phyloP scores from a whole-genome alignment of 2,888 invertebrate species.

The Orchesellides sinensis region DNA sequence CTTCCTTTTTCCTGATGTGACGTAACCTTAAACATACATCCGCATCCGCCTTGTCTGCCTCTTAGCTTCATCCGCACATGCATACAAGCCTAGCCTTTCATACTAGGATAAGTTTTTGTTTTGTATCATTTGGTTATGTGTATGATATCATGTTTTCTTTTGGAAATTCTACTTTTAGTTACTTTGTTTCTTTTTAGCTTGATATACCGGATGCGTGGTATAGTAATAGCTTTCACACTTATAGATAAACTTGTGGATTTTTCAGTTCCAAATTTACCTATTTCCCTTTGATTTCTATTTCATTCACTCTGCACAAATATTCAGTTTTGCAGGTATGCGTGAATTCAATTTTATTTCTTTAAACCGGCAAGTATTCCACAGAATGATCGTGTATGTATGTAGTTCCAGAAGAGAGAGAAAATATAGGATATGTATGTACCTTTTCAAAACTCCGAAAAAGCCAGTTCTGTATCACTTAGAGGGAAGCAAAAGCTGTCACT shows the following conservation, averaged over 20 bases:
- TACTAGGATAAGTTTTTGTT: background rate
- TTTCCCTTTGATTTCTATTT: conserved; percentile 7
- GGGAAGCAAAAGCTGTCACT: conserved; percentile 51
- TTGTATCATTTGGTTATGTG: background rate
- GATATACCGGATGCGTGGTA: background rate
- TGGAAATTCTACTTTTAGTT: conserved; percentile 9
- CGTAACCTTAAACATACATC: conserved; percentile 49
- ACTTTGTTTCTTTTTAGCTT: conserved; percentile 19
- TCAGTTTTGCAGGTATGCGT: too few species aligned
- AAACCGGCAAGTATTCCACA: too few species aligned
- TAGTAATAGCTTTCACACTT: too few species aligned
- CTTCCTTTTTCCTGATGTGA: conserved; percentile 11
- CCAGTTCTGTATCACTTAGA: conserved; percentile 25
- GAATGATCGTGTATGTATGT: too few species aligned
- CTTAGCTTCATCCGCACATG: background rate
- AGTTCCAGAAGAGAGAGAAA: too few species aligned
- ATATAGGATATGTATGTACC: background rate
- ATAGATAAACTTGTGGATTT: background rate
- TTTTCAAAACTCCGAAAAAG: conserved; percentile 2
- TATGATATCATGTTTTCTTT: conserved; percentile 32
- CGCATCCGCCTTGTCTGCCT: conserved; percentile 23
- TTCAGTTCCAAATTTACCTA: background rate
- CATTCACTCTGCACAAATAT: conserved; percentile 2
- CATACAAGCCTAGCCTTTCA: background rate
- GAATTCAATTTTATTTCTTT: too few species aligned